Percentiles rank a stretch among this genome's conserved stretches.
Evolutionary conservation across 2,888 invertebrate genomes (phyloP).

Genomic region (Anthophora plumipes): DNA sequence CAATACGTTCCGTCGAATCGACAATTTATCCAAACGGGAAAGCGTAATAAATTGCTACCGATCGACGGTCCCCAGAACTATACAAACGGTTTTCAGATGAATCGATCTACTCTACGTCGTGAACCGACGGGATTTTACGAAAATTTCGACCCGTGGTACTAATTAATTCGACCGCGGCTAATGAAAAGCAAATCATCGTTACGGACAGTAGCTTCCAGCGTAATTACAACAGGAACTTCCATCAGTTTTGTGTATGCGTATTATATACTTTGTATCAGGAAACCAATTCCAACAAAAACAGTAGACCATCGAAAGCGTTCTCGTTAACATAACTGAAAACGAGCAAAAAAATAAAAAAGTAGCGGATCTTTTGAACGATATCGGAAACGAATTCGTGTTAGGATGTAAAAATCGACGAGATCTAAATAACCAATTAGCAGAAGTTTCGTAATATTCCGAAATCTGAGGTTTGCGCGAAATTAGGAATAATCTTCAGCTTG

Average conservation of each 20-base stretch:
- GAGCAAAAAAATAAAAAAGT: neutral
- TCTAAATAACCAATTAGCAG: no score
- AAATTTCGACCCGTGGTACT: neutral
- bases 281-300: slow-evolving; percentile 15
- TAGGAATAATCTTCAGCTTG: no score
- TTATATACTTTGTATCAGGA: slow-evolving; percentile 9
- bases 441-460: no score
- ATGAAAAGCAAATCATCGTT: slow-evolving; percentile 29
- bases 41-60: no score
- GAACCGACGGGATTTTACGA: neutral
- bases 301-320: slow-evolving; percentile 5
- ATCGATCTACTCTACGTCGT: neutral
- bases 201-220: neutral
- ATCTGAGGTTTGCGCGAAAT: no score
- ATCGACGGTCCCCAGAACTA: no score
- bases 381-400: neutral
- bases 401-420: no score
- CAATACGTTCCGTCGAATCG: neutral
- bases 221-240: slow-evolving; percentile 33
- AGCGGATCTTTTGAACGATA: neutral
- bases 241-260: neutral
- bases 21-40: neutral
- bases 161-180: slow-evolving; percentile 10
- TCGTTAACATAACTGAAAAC: slow-evolving; percentile 3
- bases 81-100: neutral